Conservation (phyloP, 2,797 vertebrate genomes). For the Semaprochilodus insignis region DNA sequence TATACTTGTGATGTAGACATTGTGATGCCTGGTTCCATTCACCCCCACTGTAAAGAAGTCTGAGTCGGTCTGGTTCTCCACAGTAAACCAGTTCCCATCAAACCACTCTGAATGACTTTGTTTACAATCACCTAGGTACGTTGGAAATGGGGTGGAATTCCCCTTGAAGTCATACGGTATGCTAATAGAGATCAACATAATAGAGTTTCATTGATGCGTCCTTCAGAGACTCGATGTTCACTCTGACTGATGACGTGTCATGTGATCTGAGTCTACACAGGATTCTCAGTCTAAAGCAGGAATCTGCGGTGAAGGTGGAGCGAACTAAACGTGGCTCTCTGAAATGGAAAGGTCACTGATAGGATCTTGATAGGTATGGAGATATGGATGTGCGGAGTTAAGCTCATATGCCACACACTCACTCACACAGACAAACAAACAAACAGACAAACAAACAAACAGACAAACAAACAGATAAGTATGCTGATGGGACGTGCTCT, state of each 20-base stretch:
- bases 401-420: conserved; percentile 2
- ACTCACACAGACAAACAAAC: conserved; percentile 14
- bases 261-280: not conserved
- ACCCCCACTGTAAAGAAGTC: too few species aligned
- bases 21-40: too few species aligned
- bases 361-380: conserved; percentile 11
- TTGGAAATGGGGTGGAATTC: not conserved
- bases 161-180: not conserved
- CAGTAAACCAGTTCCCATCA: too few species aligned
- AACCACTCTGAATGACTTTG: too few species aligned
- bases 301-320: conserved; percentile 1
- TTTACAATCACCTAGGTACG: not conserved
- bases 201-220: not conserved
- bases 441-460: conserved; percentile 21
- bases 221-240: conserved; percentile 9
- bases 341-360: not conserved
- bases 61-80: too few species aligned
- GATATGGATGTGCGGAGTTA: conserved; percentile 5
- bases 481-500: conserved; percentile 52
- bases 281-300: not conserved
- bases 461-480: conserved; percentile 13
- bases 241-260: not conserved
- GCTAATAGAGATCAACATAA: not conserved
- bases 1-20: too few species aligned
- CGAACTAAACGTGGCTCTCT: not conserved